phyloP scores from a whole-genome alignment of 2,888 invertebrate genomes.

The Choreutis nemorana region DNA sequence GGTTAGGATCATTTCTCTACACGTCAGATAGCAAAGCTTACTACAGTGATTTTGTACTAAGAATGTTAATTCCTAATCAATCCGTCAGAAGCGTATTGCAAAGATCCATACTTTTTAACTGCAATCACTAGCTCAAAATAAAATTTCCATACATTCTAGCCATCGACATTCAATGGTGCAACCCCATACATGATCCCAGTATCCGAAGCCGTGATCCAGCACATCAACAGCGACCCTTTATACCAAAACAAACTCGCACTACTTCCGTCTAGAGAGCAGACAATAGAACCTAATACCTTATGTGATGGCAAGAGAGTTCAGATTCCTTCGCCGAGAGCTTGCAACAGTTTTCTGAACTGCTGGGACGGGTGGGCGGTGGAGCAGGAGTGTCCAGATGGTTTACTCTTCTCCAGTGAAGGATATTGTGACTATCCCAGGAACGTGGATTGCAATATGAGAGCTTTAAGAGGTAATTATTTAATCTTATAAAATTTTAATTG shows the following conservation, averaged over 20 bases:
- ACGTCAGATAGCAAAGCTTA: too few relatives aligned
- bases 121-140: too few relatives aligned
- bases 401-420: conserved; percentile 66
- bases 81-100: too few relatives aligned
- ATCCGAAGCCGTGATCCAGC: conserved; percentile 42
- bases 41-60: too few relatives aligned
- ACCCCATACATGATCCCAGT: conserved; percentile 47
- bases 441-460: conserved; percentile 68
- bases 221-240: conserved; percentile 35
- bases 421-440: conserved; percentile 72
- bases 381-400: conserved; percentile 69
- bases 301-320: conserved; percentile 66
- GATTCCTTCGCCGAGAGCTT: conserved; percentile 66
- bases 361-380: conserved; percentile 75
- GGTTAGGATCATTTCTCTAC: too few relatives aligned
- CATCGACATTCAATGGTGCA: conserved; percentile 22
- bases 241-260: conserved; percentile 40
- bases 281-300: conserved; percentile 32
- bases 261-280: conserved; percentile 28
- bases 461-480: conserved; percentile 36
- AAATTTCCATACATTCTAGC: too few relatives aligned
- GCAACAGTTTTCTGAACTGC: conserved; percentile 73
- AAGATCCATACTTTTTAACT: too few relatives aligned
- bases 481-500: too few relatives aligned
- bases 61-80: too few relatives aligned